A percentile compares a stretch with the other conserved stretches of the same genome.
Evolutionary conservation across 2,888 invertebrate species (phyloP).

Genomic region (Zootermopsis nevadensis): DNA sequence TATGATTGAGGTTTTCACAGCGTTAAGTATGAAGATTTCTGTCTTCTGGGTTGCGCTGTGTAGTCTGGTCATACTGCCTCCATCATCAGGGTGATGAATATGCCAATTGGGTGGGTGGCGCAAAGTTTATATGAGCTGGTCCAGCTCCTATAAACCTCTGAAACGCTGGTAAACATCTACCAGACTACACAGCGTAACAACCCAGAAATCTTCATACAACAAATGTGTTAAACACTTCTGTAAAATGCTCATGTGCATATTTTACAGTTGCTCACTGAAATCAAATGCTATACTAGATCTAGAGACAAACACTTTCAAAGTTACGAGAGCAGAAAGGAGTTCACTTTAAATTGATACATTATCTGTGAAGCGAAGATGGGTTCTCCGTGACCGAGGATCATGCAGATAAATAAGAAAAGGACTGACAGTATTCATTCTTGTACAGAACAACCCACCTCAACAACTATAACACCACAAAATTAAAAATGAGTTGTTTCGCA

Average conservation of each 20-base stretch:
- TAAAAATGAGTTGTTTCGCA: slow-evolving; percentile 29
- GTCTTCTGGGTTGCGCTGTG: too few species aligned
- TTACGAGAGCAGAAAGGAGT: not conserved
- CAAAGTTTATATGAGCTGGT: too few species aligned
- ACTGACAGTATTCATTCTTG: not conserved
- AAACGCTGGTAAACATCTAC: too few species aligned
- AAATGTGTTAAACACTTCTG: not conserved
- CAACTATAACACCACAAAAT: not conserved
- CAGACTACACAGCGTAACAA: too few species aligned
- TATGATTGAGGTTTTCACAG: too few species aligned
- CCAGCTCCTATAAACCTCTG: too few species aligned
- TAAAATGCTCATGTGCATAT: not conserved
- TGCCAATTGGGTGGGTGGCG: too few species aligned
- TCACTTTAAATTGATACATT: not conserved
- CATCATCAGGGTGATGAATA: too few species aligned
- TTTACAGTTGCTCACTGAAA: not conserved
- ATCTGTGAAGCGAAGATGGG: not conserved
- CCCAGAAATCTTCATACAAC: too few species aligned
- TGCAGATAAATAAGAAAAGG: not conserved
- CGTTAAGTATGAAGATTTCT: too few species aligned
- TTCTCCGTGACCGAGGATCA: not conserved
- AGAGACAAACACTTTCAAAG: not conserved
- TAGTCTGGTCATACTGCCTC: too few species aligned
- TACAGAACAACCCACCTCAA: slow-evolving; percentile 34
- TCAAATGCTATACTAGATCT: not conserved